These are phyloP conservation scores for Acrocephalus arundinaceus DNA, from an alignment of 2,113 vertebrate genomes.

Conservation along the genomic window DNA sequence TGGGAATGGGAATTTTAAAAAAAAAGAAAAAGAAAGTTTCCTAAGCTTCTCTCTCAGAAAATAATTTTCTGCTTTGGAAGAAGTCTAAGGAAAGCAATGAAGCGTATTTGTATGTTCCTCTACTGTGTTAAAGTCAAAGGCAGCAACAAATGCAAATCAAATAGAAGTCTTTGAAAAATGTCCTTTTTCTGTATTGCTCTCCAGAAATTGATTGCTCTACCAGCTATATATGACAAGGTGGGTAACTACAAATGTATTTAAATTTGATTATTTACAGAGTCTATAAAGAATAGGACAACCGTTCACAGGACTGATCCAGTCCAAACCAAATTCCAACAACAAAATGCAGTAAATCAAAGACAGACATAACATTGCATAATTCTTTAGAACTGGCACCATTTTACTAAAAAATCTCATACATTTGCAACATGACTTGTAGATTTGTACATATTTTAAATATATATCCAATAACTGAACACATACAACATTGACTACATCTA, in stretches of 20 bases:
- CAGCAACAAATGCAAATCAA: constrained; percentile 26
- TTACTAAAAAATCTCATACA: background rate
- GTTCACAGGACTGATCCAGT: background rate
- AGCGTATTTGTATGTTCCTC: background rate
- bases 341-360: constrained; percentile 5
- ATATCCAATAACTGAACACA: background rate
- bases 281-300: background rate
- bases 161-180: constrained; percentile 23
- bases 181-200: constrained; percentile 13
- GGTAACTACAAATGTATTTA: constrained; percentile 41
- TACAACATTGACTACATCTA: background rate
- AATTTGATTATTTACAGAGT: constrained; percentile 10
- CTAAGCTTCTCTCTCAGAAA: background rate
- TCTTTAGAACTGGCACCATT: background rate
- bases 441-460: background rate
- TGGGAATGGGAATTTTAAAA: background rate
- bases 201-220: background rate
- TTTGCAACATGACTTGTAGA: background rate
- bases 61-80: too few species aligned
- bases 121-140: background rate
- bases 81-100: background rate
- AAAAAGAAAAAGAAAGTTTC: background rate
- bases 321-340: background rate
- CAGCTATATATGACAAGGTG: background rate
- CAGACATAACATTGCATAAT: background rate